A percentile compares a stretch with the other conserved stretches of the same genome.
These are phyloP conservation scores for Nebria salina DNA, from an alignment of 2,888 invertebrate genomes.

Conservation along the genomic window DNA sequence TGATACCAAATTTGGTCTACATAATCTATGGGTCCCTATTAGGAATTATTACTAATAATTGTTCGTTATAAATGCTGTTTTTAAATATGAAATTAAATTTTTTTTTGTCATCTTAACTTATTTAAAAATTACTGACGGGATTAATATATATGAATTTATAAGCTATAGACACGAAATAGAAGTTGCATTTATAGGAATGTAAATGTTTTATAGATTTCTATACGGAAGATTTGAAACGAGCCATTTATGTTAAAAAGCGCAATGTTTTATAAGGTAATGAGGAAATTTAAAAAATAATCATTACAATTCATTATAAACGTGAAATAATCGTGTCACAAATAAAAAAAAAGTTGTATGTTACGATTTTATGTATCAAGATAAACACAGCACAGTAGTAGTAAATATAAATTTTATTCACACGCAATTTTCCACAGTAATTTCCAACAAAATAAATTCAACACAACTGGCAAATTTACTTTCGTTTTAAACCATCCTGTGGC, in stretches of 20 bases:
- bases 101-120: too few species aligned
- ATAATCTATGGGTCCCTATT: too few species aligned
- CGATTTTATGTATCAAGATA: constrained; percentile 1
- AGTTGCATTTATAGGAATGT: too few species aligned
- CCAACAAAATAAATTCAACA: not conserved
- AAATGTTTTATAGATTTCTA: too few species aligned
- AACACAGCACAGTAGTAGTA: not conserved
- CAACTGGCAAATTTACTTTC: not conserved
- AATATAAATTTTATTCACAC: not conserved
- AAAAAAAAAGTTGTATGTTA: not conserved
- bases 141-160: too few species aligned
- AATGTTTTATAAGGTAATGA: not conserved
- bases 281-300: not conserved
- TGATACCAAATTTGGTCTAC: too few species aligned
- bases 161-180: too few species aligned
- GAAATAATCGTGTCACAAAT: not conserved
- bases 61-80: too few species aligned
- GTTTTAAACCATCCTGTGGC: not conserved
- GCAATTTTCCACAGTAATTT: not conserved
- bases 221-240: too few species aligned
- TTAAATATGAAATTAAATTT: too few species aligned
- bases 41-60: too few species aligned
- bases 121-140: too few species aligned
- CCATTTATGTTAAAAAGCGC: not conserved
- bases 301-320: not conserved